Percentiles rank a stretch among this genome's conserved stretches.
Evolutionary conservation across 2,888 invertebrate species (phyloP).

Genomic region (Hypsopygia costalis): DNA sequence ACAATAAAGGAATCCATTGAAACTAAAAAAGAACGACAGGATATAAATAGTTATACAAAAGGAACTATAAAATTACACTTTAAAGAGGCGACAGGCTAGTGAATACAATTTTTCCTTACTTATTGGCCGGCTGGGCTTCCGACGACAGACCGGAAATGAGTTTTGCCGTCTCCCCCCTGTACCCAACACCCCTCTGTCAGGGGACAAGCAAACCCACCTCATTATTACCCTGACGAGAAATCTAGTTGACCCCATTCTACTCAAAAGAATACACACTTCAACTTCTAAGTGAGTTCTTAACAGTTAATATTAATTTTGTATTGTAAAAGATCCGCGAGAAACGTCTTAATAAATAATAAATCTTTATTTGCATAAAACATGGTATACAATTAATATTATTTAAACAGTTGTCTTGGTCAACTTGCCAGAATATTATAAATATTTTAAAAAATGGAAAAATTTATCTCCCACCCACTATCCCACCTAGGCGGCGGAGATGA

Average conservation of each 20-base stretch:
- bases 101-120: conserved; percentile 63
- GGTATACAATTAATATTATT: too few species aligned
- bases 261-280: conserved; percentile 26
- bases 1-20: too few species aligned
- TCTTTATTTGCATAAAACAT: too few species aligned
- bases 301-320: conserved; percentile 6
- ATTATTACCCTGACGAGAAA: conserved; percentile 57
- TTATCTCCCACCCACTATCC: too few species aligned
- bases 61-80: conserved; percentile 53
- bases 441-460: too few species aligned
- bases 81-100: conserved; percentile 49
- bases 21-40: neutral
- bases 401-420: too few species aligned
- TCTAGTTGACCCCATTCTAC: conserved; percentile 40
- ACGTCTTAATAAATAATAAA: neutral
- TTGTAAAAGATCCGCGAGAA: too few species aligned
- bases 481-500: too few species aligned
- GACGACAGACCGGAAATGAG: conserved; percentile 72
- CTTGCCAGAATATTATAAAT: too few species aligned
- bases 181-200: conserved; percentile 21
- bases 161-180: conserved; percentile 41
- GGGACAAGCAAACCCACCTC: conserved; percentile 55
- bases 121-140: conserved; percentile 66
- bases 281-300: conserved; percentile 27
- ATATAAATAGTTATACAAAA: conserved; percentile 23